Base-by-base conservation (phyloP, 1,140 invertebrate species). In the Trissolcus basalis region DNA sequence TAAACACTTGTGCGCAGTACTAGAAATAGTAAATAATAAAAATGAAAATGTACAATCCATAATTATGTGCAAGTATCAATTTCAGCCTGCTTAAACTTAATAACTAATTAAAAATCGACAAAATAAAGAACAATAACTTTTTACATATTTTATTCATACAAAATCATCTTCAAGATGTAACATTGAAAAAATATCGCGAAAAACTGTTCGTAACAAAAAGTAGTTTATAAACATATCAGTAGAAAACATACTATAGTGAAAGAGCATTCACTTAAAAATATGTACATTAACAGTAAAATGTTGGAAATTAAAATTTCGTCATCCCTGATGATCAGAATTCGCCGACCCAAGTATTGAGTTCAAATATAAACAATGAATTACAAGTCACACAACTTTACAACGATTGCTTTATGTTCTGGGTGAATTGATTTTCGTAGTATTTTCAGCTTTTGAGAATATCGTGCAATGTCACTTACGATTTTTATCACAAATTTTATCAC, bases 181-280 rank as follows among this genome's bases (percentile, higher is more conserved):
- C 53, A 60, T 73, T 65, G 55, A 60, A 73, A 67, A 60, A 73
- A 72, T 67, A 65, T 67, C 43, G 41, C 43, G 53, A 53, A 45
- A 15, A 19, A 27, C 19, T 27, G 60, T 55, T 53, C 4, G 16
- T 65, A 73, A 65, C 43, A 67, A 65, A 73, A 73, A 10, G 36
- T 60, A 60, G 39, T 12, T 61, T 43, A 35, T 54, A 59, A 72
- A 72, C 33, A 35, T 70, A 72, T 48, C 13, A 27, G 35, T 72
- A 72, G 1, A 60, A 67, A 73, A 73, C 69, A 39, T 58, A 44
- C 32, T 51, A 59, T 64, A 44, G 47, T 59, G 59, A 64, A 72
- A 59, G 43, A 72, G 55, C 64, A 63, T 56, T 53, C 15, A 60
- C 10, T 72, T 8, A 54, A 63, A 55, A 72, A 63, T 64, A 45